Evolutionary conservation across 2,113 vertebrate species (phyloP).

Genomic region (Apodemus sylvaticus): DNA sequence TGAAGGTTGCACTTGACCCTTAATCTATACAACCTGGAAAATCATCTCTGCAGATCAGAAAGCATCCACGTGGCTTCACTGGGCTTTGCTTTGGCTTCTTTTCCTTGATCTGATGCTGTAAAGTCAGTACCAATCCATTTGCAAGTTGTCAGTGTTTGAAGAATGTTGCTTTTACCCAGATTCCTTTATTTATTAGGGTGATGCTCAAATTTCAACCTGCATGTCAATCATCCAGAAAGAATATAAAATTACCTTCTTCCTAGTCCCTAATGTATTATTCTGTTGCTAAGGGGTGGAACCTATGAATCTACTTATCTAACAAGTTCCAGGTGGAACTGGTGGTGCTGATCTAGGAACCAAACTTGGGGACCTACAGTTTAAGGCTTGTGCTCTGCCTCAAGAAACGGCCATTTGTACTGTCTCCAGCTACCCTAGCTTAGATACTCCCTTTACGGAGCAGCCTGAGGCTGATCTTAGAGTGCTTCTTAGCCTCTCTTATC

Average conservation of each 20-base stretch:
- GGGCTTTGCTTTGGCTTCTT: neutral
- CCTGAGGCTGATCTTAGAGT: neutral
- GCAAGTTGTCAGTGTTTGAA: neutral
- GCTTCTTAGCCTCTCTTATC: neutral
- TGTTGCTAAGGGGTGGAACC: neutral
- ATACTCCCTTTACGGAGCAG: neutral
- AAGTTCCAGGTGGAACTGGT: neutral
- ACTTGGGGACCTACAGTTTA: neutral
- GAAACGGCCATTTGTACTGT: neutral
- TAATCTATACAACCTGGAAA: neutral
- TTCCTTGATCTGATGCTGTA: neutral
- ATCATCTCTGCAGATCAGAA: neutral
- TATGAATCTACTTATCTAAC: neutral
- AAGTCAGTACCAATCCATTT: neutral
- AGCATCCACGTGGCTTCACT: neutral
- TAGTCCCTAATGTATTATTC: neutral
- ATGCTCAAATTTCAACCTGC: neutral
- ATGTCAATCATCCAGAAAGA: neutral
- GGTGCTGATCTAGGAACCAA: neutral
- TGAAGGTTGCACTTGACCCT: neutral
- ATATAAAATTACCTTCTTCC: neutral
- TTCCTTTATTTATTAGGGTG: neutral
- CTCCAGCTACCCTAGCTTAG: neutral
- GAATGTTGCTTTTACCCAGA: neutral
- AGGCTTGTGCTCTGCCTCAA: neutral